Conservation (phyloP, 2,888 invertebrate species). For the Oscheius sp. region DNA sequence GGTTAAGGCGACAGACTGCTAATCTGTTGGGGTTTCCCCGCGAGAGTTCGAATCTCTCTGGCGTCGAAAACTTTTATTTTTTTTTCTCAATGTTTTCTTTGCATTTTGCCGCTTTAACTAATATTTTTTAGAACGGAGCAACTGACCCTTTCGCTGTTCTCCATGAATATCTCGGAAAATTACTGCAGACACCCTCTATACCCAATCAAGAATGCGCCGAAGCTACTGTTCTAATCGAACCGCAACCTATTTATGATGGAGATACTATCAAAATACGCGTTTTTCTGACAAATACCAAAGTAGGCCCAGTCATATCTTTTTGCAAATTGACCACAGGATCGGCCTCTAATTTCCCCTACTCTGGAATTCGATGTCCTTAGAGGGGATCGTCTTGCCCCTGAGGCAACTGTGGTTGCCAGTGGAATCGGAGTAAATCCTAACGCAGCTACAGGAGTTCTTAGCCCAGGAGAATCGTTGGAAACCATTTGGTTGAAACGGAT, state of each 20-base stretch:
- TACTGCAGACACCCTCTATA: constrained; percentile 35
- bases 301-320: neutral
- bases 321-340: neutral
- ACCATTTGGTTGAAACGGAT: constrained; percentile 32
- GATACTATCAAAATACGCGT: constrained; percentile 42
- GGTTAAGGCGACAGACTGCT: no score
- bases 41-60: no score
- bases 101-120: no score
- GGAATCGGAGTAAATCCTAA: constrained; percentile 33
- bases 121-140: constrained; percentile 47
- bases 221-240: constrained; percentile 44
- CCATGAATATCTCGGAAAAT: constrained; percentile 55
- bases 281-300: constrained; percentile 44
- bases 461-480: constrained; percentile 27
- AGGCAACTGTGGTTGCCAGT: constrained; percentile 25
- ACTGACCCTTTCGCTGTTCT: constrained; percentile 56
- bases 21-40: no score
- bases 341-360: constrained; percentile 1
- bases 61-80: no score
- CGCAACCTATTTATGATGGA: constrained; percentile 45
- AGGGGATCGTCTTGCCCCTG: constrained; percentile 19
- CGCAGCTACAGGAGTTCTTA: neutral
- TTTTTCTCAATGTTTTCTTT: neutral
- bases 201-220: constrained; percentile 41
- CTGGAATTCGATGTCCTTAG: constrained; percentile 30